These are phyloP conservation scores for Aphelinus certus DNA, from an alignment of 1,140 invertebrate species.

Conservation along the genomic window DNA sequence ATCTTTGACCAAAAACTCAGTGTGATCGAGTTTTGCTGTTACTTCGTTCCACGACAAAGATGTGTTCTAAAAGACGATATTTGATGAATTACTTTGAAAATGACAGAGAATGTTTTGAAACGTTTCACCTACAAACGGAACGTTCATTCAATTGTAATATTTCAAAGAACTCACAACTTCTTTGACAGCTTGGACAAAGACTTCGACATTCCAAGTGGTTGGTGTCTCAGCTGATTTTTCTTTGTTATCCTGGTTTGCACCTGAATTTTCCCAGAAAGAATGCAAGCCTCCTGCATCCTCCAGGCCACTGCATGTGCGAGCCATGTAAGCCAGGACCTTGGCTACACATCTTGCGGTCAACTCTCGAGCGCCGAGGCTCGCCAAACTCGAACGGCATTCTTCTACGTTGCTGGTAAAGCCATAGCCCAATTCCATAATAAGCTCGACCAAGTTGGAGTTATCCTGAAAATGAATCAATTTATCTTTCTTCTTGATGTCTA, in stretches of 20 bases:
- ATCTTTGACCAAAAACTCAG: constrained; percentile 88
- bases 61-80: constrained; percentile 63
- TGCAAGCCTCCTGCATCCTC: constrained; percentile 75
- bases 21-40: constrained; percentile 88
- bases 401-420: constrained; percentile 86
- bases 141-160: constrained; percentile 18
- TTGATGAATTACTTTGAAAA: too few relatives aligned
- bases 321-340: constrained; percentile 87
- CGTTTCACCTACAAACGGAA: not conserved
- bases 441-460: constrained; percentile 79
- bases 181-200: constrained; percentile 90
- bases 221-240: constrained; percentile 60
- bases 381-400: constrained; percentile 86
- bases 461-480: constrained; percentile 58
- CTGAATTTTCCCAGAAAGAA: constrained; percentile 65
- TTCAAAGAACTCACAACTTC: constrained; percentile 74
- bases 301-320: constrained; percentile 79
- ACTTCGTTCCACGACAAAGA: constrained; percentile 93
- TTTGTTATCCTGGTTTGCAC: constrained; percentile 53
- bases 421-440: constrained; percentile 91
- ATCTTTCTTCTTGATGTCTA: too few relatives aligned
- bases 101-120: too few relatives aligned
- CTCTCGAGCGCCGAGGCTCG: constrained; percentile 79
- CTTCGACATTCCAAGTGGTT: constrained; percentile 91
- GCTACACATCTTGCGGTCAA: constrained; percentile 84